A percentile compares a stretch with the other conserved stretches of the same genome.
Evolutionary conservation across 2,797 vertebrate species (phyloP).

Genomic region (Pyrocephalus nanus): DNA sequence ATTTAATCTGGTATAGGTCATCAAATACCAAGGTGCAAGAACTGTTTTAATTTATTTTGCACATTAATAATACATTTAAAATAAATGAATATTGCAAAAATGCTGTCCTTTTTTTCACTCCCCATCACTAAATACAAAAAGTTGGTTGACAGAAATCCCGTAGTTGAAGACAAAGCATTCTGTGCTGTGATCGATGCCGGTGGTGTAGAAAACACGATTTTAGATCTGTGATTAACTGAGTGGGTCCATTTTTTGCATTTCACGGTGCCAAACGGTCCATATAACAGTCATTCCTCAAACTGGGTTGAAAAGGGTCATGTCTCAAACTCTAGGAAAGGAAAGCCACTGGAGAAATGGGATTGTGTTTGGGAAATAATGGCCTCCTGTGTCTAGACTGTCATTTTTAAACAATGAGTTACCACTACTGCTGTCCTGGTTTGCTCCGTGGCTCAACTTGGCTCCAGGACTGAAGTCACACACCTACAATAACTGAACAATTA

Average conservation of each 20-base stretch:
- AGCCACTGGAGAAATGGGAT: neutral
- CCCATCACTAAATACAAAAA: neutral
- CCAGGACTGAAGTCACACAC: neutral
- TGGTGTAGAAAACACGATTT: neutral
- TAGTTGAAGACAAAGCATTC: neutral
- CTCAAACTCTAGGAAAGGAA: neutral
- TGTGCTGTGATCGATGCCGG: neutral
- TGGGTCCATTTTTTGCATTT: neutral
- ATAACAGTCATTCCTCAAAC: neutral
- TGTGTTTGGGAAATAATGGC: neutral
- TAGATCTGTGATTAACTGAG: neutral
- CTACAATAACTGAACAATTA: neutral
- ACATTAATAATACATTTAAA: slow-evolving; percentile 54
- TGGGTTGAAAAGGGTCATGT: neutral
- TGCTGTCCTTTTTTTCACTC: neutral
- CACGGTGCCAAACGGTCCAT: neutral
- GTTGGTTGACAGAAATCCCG: neutral
- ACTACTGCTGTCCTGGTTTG: neutral
- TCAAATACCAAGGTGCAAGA: slow-evolving; percentile 64
- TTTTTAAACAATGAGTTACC: neutral
- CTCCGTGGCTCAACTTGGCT: neutral
- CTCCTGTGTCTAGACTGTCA: neutral
- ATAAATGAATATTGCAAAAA: slow-evolving; percentile 25
- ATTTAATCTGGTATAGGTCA: slow-evolving; percentile 73
- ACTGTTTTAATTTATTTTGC: slow-evolving; percentile 63